phyloP scores from a whole-genome alignment of 2,797 vertebrate genomes.

The Acanthis flammea region DNA sequence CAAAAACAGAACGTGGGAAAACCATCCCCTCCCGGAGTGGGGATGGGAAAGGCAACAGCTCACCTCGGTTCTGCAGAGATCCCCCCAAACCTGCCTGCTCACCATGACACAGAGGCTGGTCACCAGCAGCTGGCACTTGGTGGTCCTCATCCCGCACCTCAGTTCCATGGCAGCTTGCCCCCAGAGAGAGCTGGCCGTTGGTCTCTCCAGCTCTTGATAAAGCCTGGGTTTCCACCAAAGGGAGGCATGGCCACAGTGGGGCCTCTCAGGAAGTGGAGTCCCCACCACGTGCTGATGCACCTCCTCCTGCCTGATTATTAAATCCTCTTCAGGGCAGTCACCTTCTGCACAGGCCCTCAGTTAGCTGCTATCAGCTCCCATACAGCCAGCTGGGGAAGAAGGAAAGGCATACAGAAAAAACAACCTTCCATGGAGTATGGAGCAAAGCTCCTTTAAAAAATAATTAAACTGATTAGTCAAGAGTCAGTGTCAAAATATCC shows the following conservation, averaged over 20 bases:
- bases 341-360: not conserved
- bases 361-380: not conserved
- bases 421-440: accelerated
- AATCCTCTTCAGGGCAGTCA: not conserved
- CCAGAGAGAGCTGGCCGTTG: not conserved
- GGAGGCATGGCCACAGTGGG: not conserved
- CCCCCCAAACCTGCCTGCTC: constrained; percentile 9
- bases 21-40: accelerated
- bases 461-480: not conserved
- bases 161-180: constrained; percentile 33
- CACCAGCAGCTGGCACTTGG: constrained; percentile 70
- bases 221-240: not conserved
- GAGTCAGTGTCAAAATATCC: not conserved
- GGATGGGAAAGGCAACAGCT: not conserved
- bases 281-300: not conserved
- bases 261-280: constrained; percentile 67
- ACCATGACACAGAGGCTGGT: constrained; percentile 71
- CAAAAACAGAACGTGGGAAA: constrained; percentile 33
- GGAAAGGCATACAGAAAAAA: not conserved
- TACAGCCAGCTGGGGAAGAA: not conserved
- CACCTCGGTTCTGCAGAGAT: not conserved
- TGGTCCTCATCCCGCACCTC: constrained; percentile 33
- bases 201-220: constrained; percentile 42
- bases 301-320: not conserved
- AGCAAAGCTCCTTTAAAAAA: not conserved